Evolutionary conservation across 2,797 vertebrate species (phyloP).

Genomic region (Tapera naevia): DNA sequence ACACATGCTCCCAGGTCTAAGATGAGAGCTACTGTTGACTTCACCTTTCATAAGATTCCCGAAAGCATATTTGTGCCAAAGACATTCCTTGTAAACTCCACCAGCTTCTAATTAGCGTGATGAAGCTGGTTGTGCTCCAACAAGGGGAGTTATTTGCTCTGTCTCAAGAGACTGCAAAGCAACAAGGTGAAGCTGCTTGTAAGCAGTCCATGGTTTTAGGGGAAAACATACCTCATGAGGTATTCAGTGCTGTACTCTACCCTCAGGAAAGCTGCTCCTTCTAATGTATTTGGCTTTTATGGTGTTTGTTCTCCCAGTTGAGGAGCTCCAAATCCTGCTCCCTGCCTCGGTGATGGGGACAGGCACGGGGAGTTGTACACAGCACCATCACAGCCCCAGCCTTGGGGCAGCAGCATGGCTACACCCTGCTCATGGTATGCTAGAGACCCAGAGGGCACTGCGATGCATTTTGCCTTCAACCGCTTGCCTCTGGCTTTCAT

Average conservation of each 20-base stretch:
- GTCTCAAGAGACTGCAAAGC: not conserved
- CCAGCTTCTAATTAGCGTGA: not conserved
- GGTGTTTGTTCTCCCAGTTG: not conserved
- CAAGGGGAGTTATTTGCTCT: not conserved
- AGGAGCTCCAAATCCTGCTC: not conserved
- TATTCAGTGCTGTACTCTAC: not conserved
- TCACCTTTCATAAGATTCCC: not conserved
- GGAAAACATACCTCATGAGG: not conserved
- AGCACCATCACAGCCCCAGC: not conserved
- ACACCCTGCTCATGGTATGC: slow-evolving; percentile 61
- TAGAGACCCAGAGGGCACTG: slow-evolving; percentile 36
- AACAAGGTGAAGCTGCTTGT: not conserved
- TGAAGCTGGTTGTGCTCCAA: not conserved
- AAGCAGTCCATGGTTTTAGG: not conserved
- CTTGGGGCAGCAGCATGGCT: slow-evolving; percentile 17
- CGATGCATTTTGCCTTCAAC: slow-evolving; percentile 42
- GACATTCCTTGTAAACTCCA: not conserved
- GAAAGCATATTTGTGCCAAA: slow-evolving; percentile 18
- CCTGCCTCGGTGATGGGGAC: not conserved
- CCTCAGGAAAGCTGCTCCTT: not conserved
- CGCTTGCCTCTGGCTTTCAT: slow-evolving; percentile 62
- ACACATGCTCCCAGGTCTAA: not conserved
- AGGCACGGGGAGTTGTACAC: not conserved
- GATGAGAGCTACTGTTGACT: not conserved
- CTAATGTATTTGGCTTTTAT: not conserved